These are phyloP conservation scores for Ptychodera flava DNA, from an alignment of 35 echinoderm and acorn worm species.

Conservation along the genomic window DNA sequence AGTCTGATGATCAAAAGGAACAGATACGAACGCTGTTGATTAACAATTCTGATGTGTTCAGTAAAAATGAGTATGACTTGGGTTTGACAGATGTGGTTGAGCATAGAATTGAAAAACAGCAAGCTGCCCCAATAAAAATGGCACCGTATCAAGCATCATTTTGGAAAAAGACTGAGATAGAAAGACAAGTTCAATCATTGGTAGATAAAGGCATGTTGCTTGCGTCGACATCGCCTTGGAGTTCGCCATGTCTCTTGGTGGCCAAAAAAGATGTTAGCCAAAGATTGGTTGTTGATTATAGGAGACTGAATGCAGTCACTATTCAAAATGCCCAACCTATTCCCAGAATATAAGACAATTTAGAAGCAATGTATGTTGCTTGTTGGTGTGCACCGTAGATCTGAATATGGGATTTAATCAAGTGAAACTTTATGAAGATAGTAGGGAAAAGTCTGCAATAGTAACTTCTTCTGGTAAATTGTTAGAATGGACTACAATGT, in stretches of 20 bases:
- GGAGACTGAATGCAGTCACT: conserved; percentile 29
- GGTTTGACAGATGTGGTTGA: conserved; percentile 16
- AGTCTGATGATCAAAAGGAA: not conserved
- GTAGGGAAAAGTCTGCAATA: conserved; percentile 51
- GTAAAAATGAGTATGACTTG: not conserved
- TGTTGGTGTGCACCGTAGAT: not conserved
- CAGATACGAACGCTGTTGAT: not conserved
- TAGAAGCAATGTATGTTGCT: conserved; percentile 10
- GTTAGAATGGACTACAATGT: conserved; percentile 16
- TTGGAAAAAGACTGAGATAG: conserved; percentile 20
- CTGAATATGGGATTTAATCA: conserved; percentile 35
- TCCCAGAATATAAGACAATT: conserved; percentile 46
- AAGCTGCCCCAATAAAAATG: conserved; percentile 22
- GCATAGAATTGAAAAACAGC: conserved; percentile 14
- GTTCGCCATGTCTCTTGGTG: conserved; percentile 22
- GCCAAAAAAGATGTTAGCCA: conserved; percentile 32
- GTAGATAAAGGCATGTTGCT: not conserved
- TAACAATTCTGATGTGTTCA: not conserved
- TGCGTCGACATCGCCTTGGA: conserved; percentile 29
- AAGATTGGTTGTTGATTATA: conserved; percentile 45
- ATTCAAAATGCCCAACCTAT: conserved; percentile 44
- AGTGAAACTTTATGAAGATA: conserved; percentile 14
- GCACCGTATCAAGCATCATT: conserved; percentile 31
- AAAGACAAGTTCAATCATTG: conserved; percentile 14
- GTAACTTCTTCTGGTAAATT: conserved; percentile 9